Base-by-base conservation (phyloP, 1,140 invertebrate genomes). In the Coenobita brevimanus region DNA sequence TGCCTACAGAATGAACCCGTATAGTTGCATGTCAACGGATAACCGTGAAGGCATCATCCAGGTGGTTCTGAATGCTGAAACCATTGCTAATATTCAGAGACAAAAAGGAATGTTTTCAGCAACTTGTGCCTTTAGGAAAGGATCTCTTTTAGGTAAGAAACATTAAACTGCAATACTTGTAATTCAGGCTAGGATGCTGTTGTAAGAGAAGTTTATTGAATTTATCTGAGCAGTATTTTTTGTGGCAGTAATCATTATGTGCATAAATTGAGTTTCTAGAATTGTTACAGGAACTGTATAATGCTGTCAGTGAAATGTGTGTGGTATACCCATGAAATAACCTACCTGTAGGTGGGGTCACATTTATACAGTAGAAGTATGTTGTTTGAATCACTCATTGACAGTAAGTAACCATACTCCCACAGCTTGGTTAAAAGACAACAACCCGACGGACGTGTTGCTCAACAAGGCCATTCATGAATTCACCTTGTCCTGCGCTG, bases 61-160 rank as follows among this genome's bases (percentile, higher is more conserved):
- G 92, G 97, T 98, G 15, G 98, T 99, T 4, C 94, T 97, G 24
- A 96, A 99, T 92, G 96, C 98, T 1, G 96, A 97, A 92, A 99
- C 98, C 0, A 97, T 99, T 87, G 98, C 98, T 38, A 97, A 98
- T 92, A 99, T 99, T 91, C 98, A 99, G 93, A 97, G 97, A 92
- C 95, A 97, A 91, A 97, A 96, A 91, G 96, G 96, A 75, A 95
- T 95, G 90, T 97, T 97, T 91, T 96, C 96, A 54, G 97, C 96
- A 0, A 96, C 97, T 0, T 97, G 96, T 41, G 96, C 97, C 4
- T 97, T 99, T 90, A 96, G 96, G 89, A 96, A 96, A 91, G 95
- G 94, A 3, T 95, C 96, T 38, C 93, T 98, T 33, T 94, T 97
- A 91, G 95, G 95, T 95, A 90, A 93, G 84, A 30, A 24, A 50